Evolutionary conservation across 2,113 vertebrate genomes (phyloP).

Genomic region (Tor tambroides): DNA sequence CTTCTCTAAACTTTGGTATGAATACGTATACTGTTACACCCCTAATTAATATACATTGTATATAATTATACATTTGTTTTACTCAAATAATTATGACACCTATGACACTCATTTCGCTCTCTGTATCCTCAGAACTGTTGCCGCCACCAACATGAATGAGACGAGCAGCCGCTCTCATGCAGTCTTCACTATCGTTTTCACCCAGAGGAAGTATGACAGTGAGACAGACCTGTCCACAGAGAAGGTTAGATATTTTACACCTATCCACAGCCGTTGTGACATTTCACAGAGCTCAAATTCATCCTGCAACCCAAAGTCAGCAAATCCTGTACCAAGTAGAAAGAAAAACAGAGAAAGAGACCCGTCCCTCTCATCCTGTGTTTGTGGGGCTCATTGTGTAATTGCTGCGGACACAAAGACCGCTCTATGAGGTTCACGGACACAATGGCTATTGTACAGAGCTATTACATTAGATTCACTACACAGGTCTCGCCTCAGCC

Average conservation of each 20-base stretch:
- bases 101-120: neutral
- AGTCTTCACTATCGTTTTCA: slow-evolving; percentile 98
- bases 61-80: neutral
- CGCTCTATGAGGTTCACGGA: slow-evolving; percentile 58
- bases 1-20: no score
- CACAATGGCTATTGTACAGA: slow-evolving; percentile 67
- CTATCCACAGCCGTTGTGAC: slow-evolving; percentile 8
- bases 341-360: slow-evolving; percentile 29
- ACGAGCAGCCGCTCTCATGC: slow-evolving; percentile 98
- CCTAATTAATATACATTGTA: no score
- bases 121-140: slow-evolving; percentile 85
- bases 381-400: slow-evolving; percentile 61
- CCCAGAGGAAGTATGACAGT: slow-evolving; percentile 91
- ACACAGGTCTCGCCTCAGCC: slow-evolving; percentile 44
- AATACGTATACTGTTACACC: no score
- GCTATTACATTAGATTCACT: slow-evolving; percentile 61
- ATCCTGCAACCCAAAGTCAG: neutral
- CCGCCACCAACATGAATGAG: slow-evolving; percentile 99
- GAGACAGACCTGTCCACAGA: slow-evolving; percentile 94
- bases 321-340: neutral
- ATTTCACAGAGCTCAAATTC: neutral
- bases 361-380: slow-evolving; percentile 25
- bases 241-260: slow-evolving; percentile 80
- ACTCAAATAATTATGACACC: neutral
- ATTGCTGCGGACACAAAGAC: slow-evolving; percentile 64